Evolutionary conservation across 2,888 invertebrate genomes (phyloP).

Genomic region (Pandemis heparana): DNA sequence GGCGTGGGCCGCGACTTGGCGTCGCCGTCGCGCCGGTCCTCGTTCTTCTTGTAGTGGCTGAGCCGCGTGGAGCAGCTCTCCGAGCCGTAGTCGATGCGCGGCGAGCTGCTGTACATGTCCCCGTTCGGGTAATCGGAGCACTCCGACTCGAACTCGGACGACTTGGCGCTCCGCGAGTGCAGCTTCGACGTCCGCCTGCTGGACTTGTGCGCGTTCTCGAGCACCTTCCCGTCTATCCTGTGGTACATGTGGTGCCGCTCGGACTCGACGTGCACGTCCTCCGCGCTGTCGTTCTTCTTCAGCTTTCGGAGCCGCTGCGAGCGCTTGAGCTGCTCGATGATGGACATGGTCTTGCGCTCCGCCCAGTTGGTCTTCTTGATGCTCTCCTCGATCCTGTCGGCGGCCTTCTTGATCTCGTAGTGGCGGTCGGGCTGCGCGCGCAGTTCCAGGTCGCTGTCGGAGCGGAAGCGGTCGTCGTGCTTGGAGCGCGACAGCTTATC

Average conservation of each 20-base stretch:
- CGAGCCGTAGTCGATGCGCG: constrained; percentile 84
- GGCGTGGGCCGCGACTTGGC: constrained; percentile 89
- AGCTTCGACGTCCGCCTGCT: constrained; percentile 77
- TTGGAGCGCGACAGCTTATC: constrained; percentile 71
- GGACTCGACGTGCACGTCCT: constrained; percentile 79
- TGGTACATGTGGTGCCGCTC: constrained; percentile 79
- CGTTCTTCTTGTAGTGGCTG: constrained; percentile 76
- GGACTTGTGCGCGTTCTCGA: constrained; percentile 84
- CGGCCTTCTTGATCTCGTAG: constrained; percentile 72
- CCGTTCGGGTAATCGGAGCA: constrained; percentile 83
- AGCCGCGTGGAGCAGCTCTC: constrained; percentile 80
- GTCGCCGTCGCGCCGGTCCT: constrained; percentile 68
- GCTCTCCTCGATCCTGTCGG: constrained; percentile 77
- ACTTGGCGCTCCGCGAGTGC: constrained; percentile 88
- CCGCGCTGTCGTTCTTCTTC: constrained; percentile 76
- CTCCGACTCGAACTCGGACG: constrained; percentile 92
- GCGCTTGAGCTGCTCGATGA: constrained; percentile 78
- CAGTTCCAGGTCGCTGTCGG: constrained; percentile 74
- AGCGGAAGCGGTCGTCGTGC: constrained; percentile 71
- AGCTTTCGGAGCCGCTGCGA: constrained; percentile 76
- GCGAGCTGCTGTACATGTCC: constrained; percentile 74
- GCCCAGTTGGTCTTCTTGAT: constrained; percentile 83
- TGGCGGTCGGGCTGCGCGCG: constrained; percentile 66
- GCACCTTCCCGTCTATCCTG: constrained; percentile 81
- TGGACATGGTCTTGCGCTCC: constrained; percentile 77